Percentiles rank a stretch among this genome's conserved stretches.
Evolutionary conservation across 1,140 invertebrate species (phyloP).

Genomic region (Caenorhabditis brenneri): DNA sequence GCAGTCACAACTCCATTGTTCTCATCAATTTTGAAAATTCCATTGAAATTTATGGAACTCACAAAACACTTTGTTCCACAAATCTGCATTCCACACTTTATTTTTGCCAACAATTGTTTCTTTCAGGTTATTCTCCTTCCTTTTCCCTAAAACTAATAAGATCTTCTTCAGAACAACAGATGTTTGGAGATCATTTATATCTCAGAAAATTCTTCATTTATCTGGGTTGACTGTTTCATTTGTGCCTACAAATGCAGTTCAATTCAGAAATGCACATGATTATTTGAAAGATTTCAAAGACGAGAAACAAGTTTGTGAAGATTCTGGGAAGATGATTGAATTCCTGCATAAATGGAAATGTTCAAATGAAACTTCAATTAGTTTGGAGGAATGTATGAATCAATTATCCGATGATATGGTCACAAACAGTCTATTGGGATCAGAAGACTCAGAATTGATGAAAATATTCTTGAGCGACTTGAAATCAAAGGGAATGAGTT

Average conservation of each 20-base stretch:
- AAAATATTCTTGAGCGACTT: background rate
- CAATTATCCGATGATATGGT: background rate
- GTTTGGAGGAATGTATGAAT: background rate
- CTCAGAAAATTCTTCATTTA: constrained; percentile 57
- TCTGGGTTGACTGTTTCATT: constrained; percentile 50
- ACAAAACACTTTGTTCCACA: no score
- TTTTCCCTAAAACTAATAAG: constrained; percentile 66
- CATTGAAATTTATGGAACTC: constrained; percentile 8
- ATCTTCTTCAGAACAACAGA: constrained; percentile 57
- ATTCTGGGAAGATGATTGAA: constrained; percentile 13
- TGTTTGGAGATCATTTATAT: constrained; percentile 55
- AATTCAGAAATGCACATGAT: constrained; percentile 51
- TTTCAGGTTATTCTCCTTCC: constrained; percentile 64
- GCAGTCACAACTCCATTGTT: constrained; percentile 47
- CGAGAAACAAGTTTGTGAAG: constrained; percentile 41
- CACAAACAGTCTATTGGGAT: background rate
- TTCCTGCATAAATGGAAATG: constrained; percentile 41
- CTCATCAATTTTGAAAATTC: constrained; percentile 49
- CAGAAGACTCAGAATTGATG: background rate
- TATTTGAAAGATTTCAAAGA: constrained; percentile 57
- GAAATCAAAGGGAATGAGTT: background rate
- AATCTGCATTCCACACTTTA: no score
- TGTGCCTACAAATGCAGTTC: constrained; percentile 53
- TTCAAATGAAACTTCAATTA: background rate
- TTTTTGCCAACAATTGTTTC: no score